phyloP scores from a whole-genome alignment of 37 sponge, comb jelly and placozoan genomes.

The Mnemiopsis leidyi region DNA sequence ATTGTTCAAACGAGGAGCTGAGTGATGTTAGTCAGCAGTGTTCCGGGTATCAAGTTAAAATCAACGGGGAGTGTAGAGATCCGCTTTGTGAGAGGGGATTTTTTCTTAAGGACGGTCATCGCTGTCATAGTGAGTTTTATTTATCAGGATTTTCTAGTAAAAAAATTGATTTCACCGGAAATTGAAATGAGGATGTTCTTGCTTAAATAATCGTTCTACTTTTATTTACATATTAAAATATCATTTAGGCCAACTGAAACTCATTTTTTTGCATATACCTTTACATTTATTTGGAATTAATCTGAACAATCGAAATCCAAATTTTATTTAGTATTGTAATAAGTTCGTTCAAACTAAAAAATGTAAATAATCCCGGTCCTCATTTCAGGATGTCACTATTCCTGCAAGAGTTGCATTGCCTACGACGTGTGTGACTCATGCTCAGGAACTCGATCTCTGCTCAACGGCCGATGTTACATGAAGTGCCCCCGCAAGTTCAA shows the following conservation, averaged over 20 bases:
- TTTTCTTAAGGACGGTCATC: neutral
- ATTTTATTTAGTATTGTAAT: too few species aligned
- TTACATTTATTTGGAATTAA: too few species aligned
- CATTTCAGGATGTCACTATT: neutral
- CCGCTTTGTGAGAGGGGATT: neutral
- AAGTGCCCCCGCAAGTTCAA: neutral
- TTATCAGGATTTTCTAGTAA: too few species aligned
- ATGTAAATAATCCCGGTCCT: too few species aligned
- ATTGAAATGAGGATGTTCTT: too few species aligned
- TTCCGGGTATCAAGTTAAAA: neutral
- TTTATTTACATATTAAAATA: too few species aligned
- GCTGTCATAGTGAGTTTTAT: neutral
- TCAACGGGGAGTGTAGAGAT: neutral
- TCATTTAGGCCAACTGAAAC: too few species aligned
- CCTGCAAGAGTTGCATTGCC: constrained; percentile 20
- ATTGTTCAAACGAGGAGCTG: neutral
- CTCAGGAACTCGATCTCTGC: neutral
- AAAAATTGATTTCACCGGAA: too few species aligned
- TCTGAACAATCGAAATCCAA: too few species aligned
- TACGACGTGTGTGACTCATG: constrained; percentile 30
- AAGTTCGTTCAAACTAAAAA: too few species aligned
- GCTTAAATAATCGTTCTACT: too few species aligned
- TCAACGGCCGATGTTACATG: neutral
- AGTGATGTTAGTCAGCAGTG: neutral
- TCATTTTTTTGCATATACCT: too few species aligned